Percentiles rank a stretch among this genome's conserved stretches.
Evolutionary conservation across 2,888 invertebrate genomes (phyloP).

Genomic region (Amiota minor): DNA sequence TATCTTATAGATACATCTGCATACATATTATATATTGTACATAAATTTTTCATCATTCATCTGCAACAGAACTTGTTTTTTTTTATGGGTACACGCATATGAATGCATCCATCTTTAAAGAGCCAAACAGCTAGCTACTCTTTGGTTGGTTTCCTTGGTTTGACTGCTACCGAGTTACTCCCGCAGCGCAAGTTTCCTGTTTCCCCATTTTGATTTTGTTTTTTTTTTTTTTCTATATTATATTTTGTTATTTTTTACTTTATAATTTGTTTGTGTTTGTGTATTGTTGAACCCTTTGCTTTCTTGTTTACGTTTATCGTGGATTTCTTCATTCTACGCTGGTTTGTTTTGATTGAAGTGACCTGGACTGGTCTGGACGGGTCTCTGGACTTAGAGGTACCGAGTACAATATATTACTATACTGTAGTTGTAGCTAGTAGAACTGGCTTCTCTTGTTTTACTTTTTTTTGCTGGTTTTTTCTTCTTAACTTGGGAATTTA

Average conservation of each 20-base stretch:
- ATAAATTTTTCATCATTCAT: conserved; percentile 8
- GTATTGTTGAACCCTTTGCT: conserved; percentile 19
- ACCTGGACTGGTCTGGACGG: conserved; percentile 39
- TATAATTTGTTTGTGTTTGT: not conserved
- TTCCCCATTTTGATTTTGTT: conserved; percentile 17
- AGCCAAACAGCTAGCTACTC: too few relatives aligned
- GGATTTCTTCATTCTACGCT: conserved; percentile 60
- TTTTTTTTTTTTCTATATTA: not conserved
- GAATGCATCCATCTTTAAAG: not conserved
- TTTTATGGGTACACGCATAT: not conserved
- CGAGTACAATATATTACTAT: too few relatives aligned
- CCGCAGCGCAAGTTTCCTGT: conserved; percentile 40
- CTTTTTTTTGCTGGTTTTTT: conserved; percentile 33
- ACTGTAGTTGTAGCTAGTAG: conserved; percentile 33
- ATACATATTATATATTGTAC: too few relatives aligned
- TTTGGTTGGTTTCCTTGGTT: not conserved
- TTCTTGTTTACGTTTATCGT: conserved; percentile 60
- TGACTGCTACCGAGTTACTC: conserved; percentile 36
- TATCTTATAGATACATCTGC: too few relatives aligned
- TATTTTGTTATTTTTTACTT: not conserved
- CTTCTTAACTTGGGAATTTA: conserved; percentile 20
- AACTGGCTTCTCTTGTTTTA: conserved; percentile 62
- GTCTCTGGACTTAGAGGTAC: not conserved
- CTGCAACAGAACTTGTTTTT: not conserved
- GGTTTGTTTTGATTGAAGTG: conserved; percentile 62